Evolutionary conservation across 2,888 invertebrate species (phyloP).

Genomic region (Eurytoma californica): DNA sequence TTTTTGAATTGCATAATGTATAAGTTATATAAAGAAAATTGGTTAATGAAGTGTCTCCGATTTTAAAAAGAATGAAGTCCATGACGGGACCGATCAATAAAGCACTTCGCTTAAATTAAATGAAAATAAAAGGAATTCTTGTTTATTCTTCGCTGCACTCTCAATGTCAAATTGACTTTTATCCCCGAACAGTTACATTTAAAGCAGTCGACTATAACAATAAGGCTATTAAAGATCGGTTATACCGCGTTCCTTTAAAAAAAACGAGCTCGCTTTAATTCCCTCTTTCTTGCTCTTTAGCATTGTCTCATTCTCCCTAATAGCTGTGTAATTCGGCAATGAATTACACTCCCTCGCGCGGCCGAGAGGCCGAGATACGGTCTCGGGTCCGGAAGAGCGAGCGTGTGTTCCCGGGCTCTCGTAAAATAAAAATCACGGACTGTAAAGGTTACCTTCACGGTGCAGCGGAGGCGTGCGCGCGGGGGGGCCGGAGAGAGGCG

Average conservation of each 20-base stretch:
- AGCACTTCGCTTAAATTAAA: too few species aligned
- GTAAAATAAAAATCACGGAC: slow-evolving; percentile 23
- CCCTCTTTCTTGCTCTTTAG: background rate
- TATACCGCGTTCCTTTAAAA: background rate
- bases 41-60: too few species aligned
- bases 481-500: background rate
- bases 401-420: background rate
- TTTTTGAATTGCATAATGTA: background rate
- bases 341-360: slow-evolving; percentile 5
- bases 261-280: background rate
- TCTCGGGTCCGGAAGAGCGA: slow-evolving; percentile 26
- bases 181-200: too few species aligned
- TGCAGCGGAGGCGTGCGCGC: background rate
- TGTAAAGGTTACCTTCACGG: slow-evolving; percentile 45
- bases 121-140: too few species aligned
- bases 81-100: too few species aligned
- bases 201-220: too few species aligned
- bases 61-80: too few species aligned
- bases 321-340: slow-evolving; percentile 18
- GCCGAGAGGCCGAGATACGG: background rate
- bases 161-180: too few species aligned
- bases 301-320: background rate
- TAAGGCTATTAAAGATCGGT: background rate
- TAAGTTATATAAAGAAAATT: too few species aligned
- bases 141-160: too few species aligned